Percentiles rank a stretch among this genome's conserved stretches.
phyloP scores from a whole-genome alignment of 2,888 invertebrate genomes.

The Epiblema foenella region DNA sequence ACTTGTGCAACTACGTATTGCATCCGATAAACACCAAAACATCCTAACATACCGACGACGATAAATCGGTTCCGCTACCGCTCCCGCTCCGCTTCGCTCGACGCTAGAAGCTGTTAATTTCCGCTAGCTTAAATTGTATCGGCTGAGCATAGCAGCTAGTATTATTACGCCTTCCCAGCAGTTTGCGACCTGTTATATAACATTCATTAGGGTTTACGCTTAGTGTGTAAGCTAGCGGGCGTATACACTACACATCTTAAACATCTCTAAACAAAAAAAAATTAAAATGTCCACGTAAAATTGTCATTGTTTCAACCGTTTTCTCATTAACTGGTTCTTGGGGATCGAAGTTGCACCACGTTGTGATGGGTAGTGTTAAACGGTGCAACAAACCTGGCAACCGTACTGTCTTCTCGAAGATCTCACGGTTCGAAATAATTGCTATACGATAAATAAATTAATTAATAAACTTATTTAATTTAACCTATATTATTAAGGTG shows the following conservation, averaged over 20 bases:
- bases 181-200: constrained; percentile 78
- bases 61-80: constrained; percentile 66
- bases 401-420: no score
- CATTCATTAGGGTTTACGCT: constrained; percentile 55
- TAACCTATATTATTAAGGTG: no score
- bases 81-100: constrained; percentile 58
- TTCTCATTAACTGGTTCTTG: no score
- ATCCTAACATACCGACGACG: constrained; percentile 48
- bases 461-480: no score
- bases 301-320: no score
- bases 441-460: no score
- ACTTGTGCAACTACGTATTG: constrained; percentile 6
- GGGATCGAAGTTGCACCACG: no score
- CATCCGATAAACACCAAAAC: constrained; percentile 33
- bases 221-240: constrained; percentile 43
- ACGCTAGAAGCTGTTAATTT: constrained; percentile 79
- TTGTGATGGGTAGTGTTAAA: no score
- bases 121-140: constrained; percentile 75
- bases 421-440: no score
- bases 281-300: no score
- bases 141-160: constrained; percentile 69
- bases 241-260: background rate
- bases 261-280: no score
- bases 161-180: constrained; percentile 79
- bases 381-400: no score